Evolutionary conservation across 2,888 invertebrate genomes (phyloP), one percentile per base, ranked within the genome.

Genomic region (Trachelus stipa): DNA sequence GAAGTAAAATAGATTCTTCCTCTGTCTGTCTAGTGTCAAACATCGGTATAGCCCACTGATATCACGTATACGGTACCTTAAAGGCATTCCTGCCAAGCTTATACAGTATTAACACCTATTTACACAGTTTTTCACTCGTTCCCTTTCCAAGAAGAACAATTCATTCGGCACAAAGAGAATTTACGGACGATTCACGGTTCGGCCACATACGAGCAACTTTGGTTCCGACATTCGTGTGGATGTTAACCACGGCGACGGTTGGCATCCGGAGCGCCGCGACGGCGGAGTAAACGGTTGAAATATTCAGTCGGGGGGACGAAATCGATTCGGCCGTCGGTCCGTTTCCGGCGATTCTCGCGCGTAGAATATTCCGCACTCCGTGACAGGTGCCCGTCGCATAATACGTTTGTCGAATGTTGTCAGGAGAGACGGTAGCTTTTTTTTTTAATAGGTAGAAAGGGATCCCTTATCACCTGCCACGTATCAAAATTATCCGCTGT

Each of bases 351-450:
- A 35, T 74, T 35, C 30, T 76, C 40, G 76, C 12, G 74, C 77
- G 73, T 79, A 69, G 80, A 76, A 80, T 79, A 79, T 79, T 84
- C 56, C 79, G 74, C 74, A 81, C 69, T 73, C 71, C 34, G 73
- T 78, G 85, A 85, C 86, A 86, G 85, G 82, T 86, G 86, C 69
- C 76, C 79, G 80, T 81, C 79, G 73, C 68, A 68, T n/a, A 69
- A 73, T 77, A 77, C 81, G 75, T 81, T 81, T 74, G 68, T 37
- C 33, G 69, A 31, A 79, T 77, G 68, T 76, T 79, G 76, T 74
- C 77, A 73, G 73, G 77, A 56, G 56, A 56, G 23, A 56, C 56
- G 84, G 74, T 23, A 35, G 35, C 12, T 11, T 33, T 30, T 35
- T 15, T n/a, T 9, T n/a, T 34, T 34, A 34, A 34, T 35, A 34